These are phyloP conservation scores for Nannobrachium achirus DNA, from an alignment of 2,113 vertebrate genomes.

Conservation along the genomic window DNA sequence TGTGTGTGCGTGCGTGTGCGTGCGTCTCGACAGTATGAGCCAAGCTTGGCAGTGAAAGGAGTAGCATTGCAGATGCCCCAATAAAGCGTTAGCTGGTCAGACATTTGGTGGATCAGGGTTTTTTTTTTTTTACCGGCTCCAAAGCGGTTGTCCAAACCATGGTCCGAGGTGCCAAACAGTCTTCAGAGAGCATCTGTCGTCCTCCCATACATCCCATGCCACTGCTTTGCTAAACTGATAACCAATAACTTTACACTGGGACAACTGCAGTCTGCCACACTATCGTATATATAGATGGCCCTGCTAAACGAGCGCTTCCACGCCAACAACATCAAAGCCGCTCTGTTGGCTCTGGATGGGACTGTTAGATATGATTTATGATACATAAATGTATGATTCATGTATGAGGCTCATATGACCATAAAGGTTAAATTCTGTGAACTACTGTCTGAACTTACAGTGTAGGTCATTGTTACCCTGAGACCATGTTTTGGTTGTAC, in stretches of 20 bases:
- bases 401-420: no score
- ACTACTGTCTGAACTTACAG: no score
- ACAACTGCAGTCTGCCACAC: slow-evolving; percentile 16
- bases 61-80: slow-evolving; percentile 78
- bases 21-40: slow-evolving; percentile 63
- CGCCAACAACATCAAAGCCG: neutral
- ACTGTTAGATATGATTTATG: no score
- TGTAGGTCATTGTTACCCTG: no score
- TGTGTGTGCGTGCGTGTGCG: neutral
- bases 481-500: no score
- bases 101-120: slow-evolving; percentile 74
- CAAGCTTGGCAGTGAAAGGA: slow-evolving; percentile 73
- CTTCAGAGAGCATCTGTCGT: slow-evolving; percentile 70
- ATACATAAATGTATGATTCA: no score
- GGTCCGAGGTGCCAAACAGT: slow-evolving; percentile 65
- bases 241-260: slow-evolving; percentile 42
- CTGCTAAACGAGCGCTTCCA: neutral
- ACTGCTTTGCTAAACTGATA: slow-evolving; percentile 30
- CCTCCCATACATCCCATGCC: slow-evolving; percentile 47
- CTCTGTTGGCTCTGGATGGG: no score
- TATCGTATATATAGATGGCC: neutral
- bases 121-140: slow-evolving; percentile 54
- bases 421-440: no score
- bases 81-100: slow-evolving; percentile 74
- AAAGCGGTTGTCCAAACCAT: slow-evolving; percentile 71